Evolutionary conservation across 37 sponge, comb jelly and placozoan species (phyloP).

Genomic region (Theonella swinhoei): DNA sequence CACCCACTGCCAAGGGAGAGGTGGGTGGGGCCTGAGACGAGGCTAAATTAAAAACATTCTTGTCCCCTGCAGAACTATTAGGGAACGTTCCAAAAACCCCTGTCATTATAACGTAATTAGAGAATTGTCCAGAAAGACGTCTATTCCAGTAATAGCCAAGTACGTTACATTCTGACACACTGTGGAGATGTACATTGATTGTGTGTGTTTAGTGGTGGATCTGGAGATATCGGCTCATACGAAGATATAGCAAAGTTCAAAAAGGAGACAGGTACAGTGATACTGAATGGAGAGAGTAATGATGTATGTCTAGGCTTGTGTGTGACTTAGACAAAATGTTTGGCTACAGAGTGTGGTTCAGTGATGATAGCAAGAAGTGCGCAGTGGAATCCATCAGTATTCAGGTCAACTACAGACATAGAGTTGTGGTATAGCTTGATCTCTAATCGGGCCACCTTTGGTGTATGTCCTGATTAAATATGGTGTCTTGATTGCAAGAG

Average conservation of each 20-base stretch:
- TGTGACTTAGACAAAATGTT: too few relatives aligned
- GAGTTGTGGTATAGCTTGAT: too few relatives aligned
- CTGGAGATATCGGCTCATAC: conserved; percentile 52
- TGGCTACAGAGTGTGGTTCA: conserved; percentile 70
- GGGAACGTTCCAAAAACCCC: conserved; percentile 64
- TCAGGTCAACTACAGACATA: conserved; percentile 85
- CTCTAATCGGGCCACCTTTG: too few relatives aligned
- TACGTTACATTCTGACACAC: conserved; percentile 13
- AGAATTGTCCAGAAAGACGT: conserved; percentile 49
- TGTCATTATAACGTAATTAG: conserved; percentile 84
- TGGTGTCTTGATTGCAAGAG: too few relatives aligned
- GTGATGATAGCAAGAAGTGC: conserved; percentile 98
- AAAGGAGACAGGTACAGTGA: conserved; percentile 41
- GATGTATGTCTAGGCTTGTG: background rate
- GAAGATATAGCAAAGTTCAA: conserved; percentile 64
- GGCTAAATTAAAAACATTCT: background rate
- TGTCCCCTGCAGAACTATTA: conserved; percentile 36
- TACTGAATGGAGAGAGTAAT: background rate
- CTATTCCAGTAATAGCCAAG: conserved; percentile 97
- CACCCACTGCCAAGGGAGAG: too few relatives aligned
- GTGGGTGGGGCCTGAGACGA: background rate
- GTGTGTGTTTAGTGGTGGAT: conserved; percentile 74
- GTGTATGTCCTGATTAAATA: too few relatives aligned
- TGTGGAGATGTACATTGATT: background rate
- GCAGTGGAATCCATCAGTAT: conserved; percentile 91